These are phyloP conservation scores for Coptodon rendalli DNA, from an alignment of 2,113 vertebrate species.

Conservation along the genomic window DNA sequence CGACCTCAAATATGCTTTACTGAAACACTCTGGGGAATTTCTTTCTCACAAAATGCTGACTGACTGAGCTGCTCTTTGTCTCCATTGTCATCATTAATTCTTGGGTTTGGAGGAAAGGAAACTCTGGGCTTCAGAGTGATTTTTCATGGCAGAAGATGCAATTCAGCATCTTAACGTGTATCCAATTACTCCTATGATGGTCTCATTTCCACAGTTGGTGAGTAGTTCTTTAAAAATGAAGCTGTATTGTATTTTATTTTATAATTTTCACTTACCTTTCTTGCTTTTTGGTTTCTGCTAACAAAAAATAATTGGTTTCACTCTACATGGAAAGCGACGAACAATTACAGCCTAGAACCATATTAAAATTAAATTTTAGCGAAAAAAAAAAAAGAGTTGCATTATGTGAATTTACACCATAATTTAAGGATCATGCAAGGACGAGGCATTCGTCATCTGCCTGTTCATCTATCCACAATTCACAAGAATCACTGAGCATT, in stretches of 20 bases:
- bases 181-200: not conserved
- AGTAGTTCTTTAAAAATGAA: not conserved
- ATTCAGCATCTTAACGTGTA: not conserved
- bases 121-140: not conserved
- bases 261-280: not conserved
- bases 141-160: not conserved
- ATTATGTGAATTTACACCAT: not conserved
- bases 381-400: accelerated
- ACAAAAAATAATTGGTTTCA: not conserved
- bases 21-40: not conserved
- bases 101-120: not conserved
- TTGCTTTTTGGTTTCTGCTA: not conserved
- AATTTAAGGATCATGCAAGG: not conserved
- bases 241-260: not conserved
- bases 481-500: not conserved
- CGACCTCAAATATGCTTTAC: conserved; percentile 12
- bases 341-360: not conserved
- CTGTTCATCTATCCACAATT: not conserved
- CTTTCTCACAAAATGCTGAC: not conserved
- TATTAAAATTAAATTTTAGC: not conserved
- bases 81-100: not conserved
- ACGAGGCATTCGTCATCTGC: not conserved
- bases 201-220: not conserved
- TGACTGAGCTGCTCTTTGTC: not conserved
- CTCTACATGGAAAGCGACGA: not conserved